phyloP scores from a whole-genome alignment of 2,797 vertebrate species.

The Pangasius krempfi region DNA sequence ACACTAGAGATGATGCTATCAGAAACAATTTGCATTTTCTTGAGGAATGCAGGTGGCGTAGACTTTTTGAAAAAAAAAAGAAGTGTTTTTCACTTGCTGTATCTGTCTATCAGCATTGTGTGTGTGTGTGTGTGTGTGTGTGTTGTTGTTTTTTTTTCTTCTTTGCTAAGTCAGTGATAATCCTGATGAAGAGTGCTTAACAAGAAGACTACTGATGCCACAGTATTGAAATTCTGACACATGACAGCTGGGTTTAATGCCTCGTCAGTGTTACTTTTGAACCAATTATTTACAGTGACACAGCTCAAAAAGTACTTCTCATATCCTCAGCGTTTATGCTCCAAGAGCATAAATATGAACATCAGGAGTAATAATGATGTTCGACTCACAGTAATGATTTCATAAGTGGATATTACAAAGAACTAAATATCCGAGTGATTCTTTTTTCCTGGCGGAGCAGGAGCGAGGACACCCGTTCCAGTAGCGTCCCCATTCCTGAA shows the following conservation, averaged over 20 bases:
- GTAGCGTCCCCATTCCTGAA: slow-evolving; percentile 54
- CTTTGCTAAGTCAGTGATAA: slow-evolving; percentile 8
- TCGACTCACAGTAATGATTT: slow-evolving; percentile 2
- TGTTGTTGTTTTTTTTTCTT: not conserved
- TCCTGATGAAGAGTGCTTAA: slow-evolving; percentile 1
- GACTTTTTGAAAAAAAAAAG: not conserved
- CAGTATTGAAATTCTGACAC: not conserved
- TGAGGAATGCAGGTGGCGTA: not conserved
- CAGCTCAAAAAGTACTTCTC: not conserved
- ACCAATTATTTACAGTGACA: not conserved
- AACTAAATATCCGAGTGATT: slow-evolving; percentile 38
- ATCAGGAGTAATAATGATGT: not conserved
- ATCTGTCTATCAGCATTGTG: not conserved
- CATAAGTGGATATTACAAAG: slow-evolving; percentile 38
- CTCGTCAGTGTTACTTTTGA: not conserved
- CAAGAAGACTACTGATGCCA: not conserved
- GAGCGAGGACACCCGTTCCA: slow-evolving; percentile 44
- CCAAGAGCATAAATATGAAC: not conserved
- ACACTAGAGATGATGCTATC: not conserved
- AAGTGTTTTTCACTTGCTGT: not conserved
- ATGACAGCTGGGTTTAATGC: not conserved
- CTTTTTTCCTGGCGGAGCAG: slow-evolving; percentile 38
- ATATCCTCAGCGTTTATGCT: slow-evolving; percentile 1
- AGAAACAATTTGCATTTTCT: not conserved
- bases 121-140: not conserved